phyloP scores from a whole-genome alignment of 2,888 invertebrate species.

The Fissipunctia ypsillon region DNA sequence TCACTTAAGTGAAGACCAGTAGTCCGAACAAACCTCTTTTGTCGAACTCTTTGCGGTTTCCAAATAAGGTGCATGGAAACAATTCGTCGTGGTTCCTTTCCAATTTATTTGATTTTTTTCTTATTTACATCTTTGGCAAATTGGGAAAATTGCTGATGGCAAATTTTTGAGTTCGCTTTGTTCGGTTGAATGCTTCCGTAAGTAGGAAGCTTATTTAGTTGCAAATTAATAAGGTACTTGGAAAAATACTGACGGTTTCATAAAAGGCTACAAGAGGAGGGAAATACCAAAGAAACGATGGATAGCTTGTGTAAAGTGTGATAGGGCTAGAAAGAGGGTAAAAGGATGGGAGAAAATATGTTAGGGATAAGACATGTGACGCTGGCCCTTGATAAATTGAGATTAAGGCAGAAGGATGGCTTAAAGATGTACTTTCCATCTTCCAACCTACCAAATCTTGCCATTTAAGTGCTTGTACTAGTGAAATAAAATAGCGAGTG shows the following conservation, averaged over 20 bases:
- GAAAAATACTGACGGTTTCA: neutral
- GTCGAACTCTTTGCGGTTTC: constrained; percentile 74
- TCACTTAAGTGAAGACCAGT: constrained; percentile 86
- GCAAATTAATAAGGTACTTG: constrained; percentile 25
- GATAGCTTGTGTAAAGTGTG: too few species aligned
- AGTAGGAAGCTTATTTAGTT: constrained; percentile 47
- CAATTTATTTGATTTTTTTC: constrained; percentile 66
- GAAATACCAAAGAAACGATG: neutral
- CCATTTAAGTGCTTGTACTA: too few species aligned
- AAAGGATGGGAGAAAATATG: too few species aligned
- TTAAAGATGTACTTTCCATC: too few species aligned
- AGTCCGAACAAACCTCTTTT: constrained; percentile 78
- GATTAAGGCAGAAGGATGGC: too few species aligned
- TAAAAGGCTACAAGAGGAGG: neutral
- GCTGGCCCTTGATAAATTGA: too few species aligned
- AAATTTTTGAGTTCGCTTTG: constrained; percentile 68
- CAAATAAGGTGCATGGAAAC: constrained; percentile 78
- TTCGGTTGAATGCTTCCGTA: constrained; percentile 75
- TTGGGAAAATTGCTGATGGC: constrained; percentile 82
- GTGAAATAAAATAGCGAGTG: too few species aligned
- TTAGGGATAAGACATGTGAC: too few species aligned
- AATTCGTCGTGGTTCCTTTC: constrained; percentile 77
- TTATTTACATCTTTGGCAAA: constrained; percentile 80
- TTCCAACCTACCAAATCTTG: too few species aligned
- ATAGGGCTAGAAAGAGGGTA: too few species aligned